Evolutionary conservation across 1,140 invertebrate species (phyloP), one percentile per base, ranked within the genome.

Genomic region (Dufourea novaeangliae): DNA sequence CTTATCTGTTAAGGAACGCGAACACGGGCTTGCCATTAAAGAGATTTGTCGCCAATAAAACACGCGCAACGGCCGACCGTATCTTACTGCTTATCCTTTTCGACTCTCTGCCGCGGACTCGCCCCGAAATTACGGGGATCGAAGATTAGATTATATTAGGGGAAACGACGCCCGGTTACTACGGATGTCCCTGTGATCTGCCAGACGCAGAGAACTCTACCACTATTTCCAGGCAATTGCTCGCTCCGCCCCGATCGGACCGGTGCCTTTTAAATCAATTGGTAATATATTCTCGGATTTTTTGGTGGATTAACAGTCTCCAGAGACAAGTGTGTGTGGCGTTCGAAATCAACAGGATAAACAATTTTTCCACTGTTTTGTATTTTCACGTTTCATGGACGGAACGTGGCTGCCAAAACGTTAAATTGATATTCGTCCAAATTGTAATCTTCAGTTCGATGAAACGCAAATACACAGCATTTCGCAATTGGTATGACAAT

Each of bases 1-100:
- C 54, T 77, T 70, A 57, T 32, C 57, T 50, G 32, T 52, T 62
- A 70, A 70, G 32, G 32, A 37, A 69, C 25, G n/a, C n/a, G 68
- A 46, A 72, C 69, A 71, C 41, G 56, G 69, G 6, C 52, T n/a
- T 74, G 50, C 82, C 52, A 80, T 84, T 72, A 76, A 84, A 68
- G 70, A 84, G 72, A 84, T 84, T 84, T 80, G 83, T 84, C 72
- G 78, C 74, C 83, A 70, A 84, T 84, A 84, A 84, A 84, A 62
- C 78, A 77, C 71, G 59, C 67, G 44, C 54, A 84, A 84, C 41
- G 82, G 75, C 27, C 67, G 34, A 57, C 32, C 56, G 71, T 79
- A 77, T 84, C 83, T 62, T 61, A 80, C 74, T 84, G 75, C 62
- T 41, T 27, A 32, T 44, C 52, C 78, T 84, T 84, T 69, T 59